These are phyloP conservation scores for Agelaius tricolor DNA, from an alignment of 2,113 vertebrate genomes.

Conservation along the genomic window DNA sequence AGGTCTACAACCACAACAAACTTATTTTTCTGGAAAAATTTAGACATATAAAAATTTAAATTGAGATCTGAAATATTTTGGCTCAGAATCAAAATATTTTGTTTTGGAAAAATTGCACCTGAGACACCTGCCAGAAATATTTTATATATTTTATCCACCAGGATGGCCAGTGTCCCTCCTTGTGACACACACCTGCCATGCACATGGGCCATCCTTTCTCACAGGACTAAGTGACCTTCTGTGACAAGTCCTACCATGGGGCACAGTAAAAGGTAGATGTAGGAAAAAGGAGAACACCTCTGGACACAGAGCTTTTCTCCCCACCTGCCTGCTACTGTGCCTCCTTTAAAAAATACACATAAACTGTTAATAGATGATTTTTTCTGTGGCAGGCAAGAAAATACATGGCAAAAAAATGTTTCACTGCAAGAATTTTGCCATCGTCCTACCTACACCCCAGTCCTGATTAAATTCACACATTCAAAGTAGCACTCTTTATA, in stretches of 20 bases:
- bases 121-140: not conserved
- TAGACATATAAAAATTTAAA: not conserved
- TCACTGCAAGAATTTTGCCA: not conserved
- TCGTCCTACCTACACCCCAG: rapidly evolving
- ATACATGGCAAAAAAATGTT: not conserved
- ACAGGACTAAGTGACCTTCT: rapidly evolving
- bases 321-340: not conserved
- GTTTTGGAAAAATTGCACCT: not conserved
- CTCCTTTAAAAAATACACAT: not conserved
- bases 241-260: not conserved
- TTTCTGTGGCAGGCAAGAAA: not conserved
- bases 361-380: not conserved
- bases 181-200: not conserved
- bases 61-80: not conserved
- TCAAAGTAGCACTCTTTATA: not conserved
- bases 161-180: not conserved
- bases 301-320: not conserved
- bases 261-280: not conserved
- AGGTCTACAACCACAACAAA: not conserved
- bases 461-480: not conserved
- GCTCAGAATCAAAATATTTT: not conserved
- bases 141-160: not conserved
- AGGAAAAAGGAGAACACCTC: not conserved
- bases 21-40: not conserved
- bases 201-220: not conserved